Base-by-base conservation (phyloP, 2,888 invertebrate species). In the Himalopsyche japonica region DNA sequence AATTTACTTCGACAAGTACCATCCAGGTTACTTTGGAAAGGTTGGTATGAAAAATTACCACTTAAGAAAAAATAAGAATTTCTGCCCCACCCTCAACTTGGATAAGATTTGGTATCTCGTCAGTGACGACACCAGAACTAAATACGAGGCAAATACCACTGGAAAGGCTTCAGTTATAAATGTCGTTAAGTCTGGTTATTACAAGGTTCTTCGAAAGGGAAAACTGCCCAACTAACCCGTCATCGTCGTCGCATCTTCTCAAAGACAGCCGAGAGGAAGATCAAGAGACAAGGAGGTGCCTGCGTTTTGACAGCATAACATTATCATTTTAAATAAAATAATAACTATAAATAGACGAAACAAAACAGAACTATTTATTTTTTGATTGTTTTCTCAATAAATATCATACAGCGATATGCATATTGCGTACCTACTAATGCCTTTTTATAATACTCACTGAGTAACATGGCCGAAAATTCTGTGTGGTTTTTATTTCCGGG, bases 1-100 rank as follows among this genome's bases (percentile, higher is more conserved):
- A 91, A 99, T 99, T 89, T 99, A 99, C 94, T 99, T 98, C 91
- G 99, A 99, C 93, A 99, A 99, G 93, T 99, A 99, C 94, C 98
- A 99, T 95, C 99, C 99, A 87, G 99, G 99, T 89, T 99, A 99
- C 93, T 99, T 99, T 90, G 99, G 99, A 91, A 99, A 99, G 95
- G 96, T 99, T 89, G 99, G 99, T 93, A 99, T 99, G 99, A 96
- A 99, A 89, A 98, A 99, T 91, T 99, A 96, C 93, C 99, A 99
- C 90, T 93, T 97, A 89, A 95, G 97, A 88, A 95, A 95, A 88
- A 99, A 99, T 91, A 96, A 96, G 89, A 96, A 96, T 90, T 98
- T 96, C 95, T 97, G 97, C 89, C 99, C 99, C 7, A 94, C 97
- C 81, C 93, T 99, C 88, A 99, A 99, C 91, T 91, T 99, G 88